Evolutionary conservation across 2,113 vertebrate species (phyloP).

Genomic region (Ptychochromis oligacanthus): DNA sequence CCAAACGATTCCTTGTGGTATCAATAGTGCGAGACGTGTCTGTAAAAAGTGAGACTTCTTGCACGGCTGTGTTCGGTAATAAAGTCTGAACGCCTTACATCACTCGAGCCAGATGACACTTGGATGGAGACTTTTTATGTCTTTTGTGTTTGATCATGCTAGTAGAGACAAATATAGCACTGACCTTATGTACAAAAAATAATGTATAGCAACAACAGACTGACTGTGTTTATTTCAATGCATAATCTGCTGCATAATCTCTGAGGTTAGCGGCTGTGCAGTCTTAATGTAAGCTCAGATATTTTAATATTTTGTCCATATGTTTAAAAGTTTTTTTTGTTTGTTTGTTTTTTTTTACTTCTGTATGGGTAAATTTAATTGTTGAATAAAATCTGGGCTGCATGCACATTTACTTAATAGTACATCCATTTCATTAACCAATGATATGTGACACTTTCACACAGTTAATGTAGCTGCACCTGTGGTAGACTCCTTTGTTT

Average conservation of each 20-base stretch:
- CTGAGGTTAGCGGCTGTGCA: background rate
- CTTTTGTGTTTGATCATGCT: conserved; percentile 40
- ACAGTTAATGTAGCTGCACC: background rate
- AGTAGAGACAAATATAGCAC: conserved; percentile 63
- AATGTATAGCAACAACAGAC: conserved; percentile 45
- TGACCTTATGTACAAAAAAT: conserved; percentile 65
- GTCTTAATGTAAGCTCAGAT: conserved; percentile 33
- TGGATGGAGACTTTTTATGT: conserved; percentile 32
- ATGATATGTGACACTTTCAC: background rate
- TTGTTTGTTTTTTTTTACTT: background rate
- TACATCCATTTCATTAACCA: background rate
- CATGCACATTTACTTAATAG: conserved; percentile 8
- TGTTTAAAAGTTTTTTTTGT: conserved; percentile 19
- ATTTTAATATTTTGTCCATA: conserved; percentile 30
- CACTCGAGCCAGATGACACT: conserved; percentile 12
- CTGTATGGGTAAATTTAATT: conserved; percentile 2
- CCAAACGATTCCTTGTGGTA: background rate
- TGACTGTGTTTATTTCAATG: conserved; percentile 29
- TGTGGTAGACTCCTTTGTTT: conserved; percentile 17
- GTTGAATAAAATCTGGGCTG: background rate
- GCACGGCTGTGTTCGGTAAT: conserved; percentile 10
- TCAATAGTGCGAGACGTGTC: background rate
- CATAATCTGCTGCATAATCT: conserved; percentile 23
- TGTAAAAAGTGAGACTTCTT: conserved; percentile 34
- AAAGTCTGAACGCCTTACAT: conserved; percentile 13